phyloP scores from a whole-genome alignment of 2,113 vertebrate genomes.

The Plestiodon gilberti region DNA sequence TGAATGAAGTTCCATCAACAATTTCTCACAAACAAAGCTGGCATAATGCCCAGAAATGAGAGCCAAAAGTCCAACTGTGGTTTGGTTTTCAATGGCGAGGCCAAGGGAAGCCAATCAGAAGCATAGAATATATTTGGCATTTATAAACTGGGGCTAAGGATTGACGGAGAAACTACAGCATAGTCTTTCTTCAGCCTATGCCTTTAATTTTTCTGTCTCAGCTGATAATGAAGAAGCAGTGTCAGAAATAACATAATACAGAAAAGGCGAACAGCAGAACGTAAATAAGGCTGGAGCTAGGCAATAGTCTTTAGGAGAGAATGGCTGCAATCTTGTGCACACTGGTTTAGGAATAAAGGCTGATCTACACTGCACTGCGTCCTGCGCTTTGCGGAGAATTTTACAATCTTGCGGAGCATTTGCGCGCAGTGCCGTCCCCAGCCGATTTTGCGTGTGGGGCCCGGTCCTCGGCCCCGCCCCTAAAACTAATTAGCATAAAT shows the following conservation, averaged over 20 bases:
- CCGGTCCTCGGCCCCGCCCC: too few species aligned
- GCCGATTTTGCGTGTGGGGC: too few species aligned
- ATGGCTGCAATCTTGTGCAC: too few species aligned
- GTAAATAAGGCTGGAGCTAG: background rate
- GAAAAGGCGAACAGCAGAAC: background rate
- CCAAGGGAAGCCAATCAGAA: slow-evolving; percentile 53
- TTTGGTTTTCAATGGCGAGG: slow-evolving; percentile 33
- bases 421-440: too few species aligned
- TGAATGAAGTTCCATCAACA: background rate
- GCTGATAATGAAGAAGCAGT: background rate
- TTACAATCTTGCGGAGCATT: too few species aligned
- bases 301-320: too few species aligned
- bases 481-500: too few species aligned
- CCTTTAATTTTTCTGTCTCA: slow-evolving; percentile 12
- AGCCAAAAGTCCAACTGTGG: slow-evolving; percentile 49
- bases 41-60: background rate
- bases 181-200: background rate
- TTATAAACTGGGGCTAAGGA: slow-evolving; percentile 49
- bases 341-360: too few species aligned
- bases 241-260: background rate
- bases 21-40: background rate
- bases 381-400: too few species aligned
- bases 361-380: too few species aligned
- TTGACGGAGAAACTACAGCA: slow-evolving; percentile 33
- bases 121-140: slow-evolving; percentile 51